Evolutionary conservation across 35 echinoderm and acorn worm species (phyloP).

Genomic region (Diadema setosum): DNA sequence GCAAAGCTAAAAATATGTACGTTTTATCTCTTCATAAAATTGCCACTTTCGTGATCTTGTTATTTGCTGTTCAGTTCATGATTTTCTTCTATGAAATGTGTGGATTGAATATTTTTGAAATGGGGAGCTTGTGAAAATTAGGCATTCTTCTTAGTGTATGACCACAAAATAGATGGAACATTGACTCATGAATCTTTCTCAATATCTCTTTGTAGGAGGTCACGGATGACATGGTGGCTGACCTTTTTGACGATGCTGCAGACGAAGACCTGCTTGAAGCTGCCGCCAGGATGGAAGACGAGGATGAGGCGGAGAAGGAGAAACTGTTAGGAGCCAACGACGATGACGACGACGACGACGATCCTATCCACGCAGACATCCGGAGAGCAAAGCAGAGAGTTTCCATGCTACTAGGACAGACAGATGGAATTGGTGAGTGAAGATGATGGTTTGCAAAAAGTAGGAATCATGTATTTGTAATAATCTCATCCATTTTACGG

Average conservation of each 20-base stretch:
- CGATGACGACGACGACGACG: slow-evolving; percentile 53
- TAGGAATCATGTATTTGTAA: too few relatives aligned
- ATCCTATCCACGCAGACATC: slow-evolving; percentile 51
- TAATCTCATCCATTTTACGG: too few relatives aligned
- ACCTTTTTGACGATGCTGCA: slow-evolving; percentile 85
- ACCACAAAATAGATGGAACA: too few relatives aligned
- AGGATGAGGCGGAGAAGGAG: background rate
- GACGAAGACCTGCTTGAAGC: slow-evolving; percentile 88
- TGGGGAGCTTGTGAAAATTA: too few relatives aligned
- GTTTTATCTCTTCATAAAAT: too few relatives aligned
- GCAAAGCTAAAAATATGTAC: too few relatives aligned
- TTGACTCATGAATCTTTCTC: too few relatives aligned
- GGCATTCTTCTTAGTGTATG: too few relatives aligned
- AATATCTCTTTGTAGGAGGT: background rate
- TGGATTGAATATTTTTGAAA: too few relatives aligned
- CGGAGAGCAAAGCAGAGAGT: slow-evolving; percentile 9
- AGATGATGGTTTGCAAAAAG: background rate
- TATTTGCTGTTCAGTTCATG: too few relatives aligned
- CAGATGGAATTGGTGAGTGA: slow-evolving; percentile 58
- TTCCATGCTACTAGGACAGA: slow-evolving; percentile 34
- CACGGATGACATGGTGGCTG: slow-evolving; percentile 18
- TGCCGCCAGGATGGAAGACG: slow-evolving; percentile 26
- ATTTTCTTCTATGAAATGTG: too few relatives aligned
- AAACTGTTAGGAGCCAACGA: background rate
- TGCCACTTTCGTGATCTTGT: too few relatives aligned